These are phyloP conservation scores for Cosmorhoe ocellata DNA, from an alignment of 2,888 invertebrate species.

Conservation along the genomic window DNA sequence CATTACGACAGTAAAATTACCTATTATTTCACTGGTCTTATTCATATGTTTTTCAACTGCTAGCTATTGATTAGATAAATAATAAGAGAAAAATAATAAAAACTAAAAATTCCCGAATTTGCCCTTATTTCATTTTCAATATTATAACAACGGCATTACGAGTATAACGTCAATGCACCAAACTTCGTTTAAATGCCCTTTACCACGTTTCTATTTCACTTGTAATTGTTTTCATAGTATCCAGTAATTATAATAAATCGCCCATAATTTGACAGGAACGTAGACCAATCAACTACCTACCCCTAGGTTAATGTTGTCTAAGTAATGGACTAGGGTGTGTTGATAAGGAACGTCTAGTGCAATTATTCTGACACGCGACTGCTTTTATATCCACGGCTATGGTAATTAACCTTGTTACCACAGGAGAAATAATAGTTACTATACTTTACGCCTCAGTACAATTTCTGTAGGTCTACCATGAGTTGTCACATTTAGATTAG, in stretches of 20 bases:
- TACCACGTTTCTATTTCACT: background rate
- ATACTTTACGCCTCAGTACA: background rate
- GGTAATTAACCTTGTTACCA: conserved; percentile 25
- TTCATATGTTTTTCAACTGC: too few relatives aligned
- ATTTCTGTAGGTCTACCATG: too few relatives aligned
- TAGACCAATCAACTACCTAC: conserved; percentile 10
- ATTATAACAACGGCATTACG: too few relatives aligned
- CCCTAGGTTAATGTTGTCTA: conserved; percentile 27
- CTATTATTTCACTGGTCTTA: too few relatives aligned
- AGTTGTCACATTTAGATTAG: too few relatives aligned
- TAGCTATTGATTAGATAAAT: too few relatives aligned
- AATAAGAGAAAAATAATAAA: too few relatives aligned
- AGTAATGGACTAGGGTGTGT: conserved; percentile 31
- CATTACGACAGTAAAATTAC: too few relatives aligned
- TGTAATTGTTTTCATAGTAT: background rate
- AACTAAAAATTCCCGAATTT: too few relatives aligned
- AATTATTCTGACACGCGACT: conserved; percentile 34
- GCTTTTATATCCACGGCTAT: conserved; percentile 27
- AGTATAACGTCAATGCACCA: too few relatives aligned
- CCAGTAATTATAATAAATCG: conserved; percentile 8
- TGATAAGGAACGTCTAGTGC: conserved; percentile 32
- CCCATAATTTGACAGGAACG: conserved; percentile 12
- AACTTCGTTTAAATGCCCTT: too few relatives aligned
- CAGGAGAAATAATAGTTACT: background rate
- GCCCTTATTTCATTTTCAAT: too few relatives aligned